Base-by-base conservation (phyloP, 1,140 invertebrate genomes). In the Brachionus calyciflorus region DNA sequence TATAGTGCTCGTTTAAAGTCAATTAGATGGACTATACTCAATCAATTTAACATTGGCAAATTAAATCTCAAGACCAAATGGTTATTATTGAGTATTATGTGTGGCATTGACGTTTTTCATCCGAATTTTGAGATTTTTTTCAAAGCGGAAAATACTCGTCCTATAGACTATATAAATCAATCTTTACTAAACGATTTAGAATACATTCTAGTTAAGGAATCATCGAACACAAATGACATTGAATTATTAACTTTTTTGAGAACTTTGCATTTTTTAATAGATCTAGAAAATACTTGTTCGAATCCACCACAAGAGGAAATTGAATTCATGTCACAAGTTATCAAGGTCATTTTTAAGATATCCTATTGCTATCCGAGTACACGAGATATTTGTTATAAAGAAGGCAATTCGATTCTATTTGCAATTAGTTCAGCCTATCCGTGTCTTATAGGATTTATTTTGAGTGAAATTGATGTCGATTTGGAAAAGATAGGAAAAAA, bases 51-150 rank as follows among this genome's bases (percentile, higher is more conserved):
- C 28, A 73, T 73, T 4, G 46, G 69, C 1, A 51, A 49, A 40
- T 46, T 73, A 21, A 51, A 49, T 30, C 21, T 73, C 5, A 73
- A 55, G 17, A 73, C 46, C 12, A 73, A 73, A 49, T 73, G 69
- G 69, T 33, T 73, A 14, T 30, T 73, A 10, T 28, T 73, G 26
- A 73, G 69, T 19, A 73, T 73, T 41, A 73, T 73, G 69, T 73
- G 69, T 24, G 69, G 69, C 10, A 73, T 73, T 9, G 69, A 73
- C 33, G 69, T 73, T 12, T 73, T 51, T 51, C 69, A 73, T 51
- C n/a, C 51, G 0, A 73, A 73, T 55, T 73, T 73, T 51, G 46
- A 73, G 46, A 44, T 51, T 40, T n/a, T 51, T 26, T 73, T 73
- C 46, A 49, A 51, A 5, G 49, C 69, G 17, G 69, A 73, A 21